A percentile compares a stretch with the other conserved stretches of the same genome.
These are phyloP conservation scores for Cynocephalus volans DNA, from an alignment of 2,113 vertebrate genomes.

Conservation along the genomic window DNA sequence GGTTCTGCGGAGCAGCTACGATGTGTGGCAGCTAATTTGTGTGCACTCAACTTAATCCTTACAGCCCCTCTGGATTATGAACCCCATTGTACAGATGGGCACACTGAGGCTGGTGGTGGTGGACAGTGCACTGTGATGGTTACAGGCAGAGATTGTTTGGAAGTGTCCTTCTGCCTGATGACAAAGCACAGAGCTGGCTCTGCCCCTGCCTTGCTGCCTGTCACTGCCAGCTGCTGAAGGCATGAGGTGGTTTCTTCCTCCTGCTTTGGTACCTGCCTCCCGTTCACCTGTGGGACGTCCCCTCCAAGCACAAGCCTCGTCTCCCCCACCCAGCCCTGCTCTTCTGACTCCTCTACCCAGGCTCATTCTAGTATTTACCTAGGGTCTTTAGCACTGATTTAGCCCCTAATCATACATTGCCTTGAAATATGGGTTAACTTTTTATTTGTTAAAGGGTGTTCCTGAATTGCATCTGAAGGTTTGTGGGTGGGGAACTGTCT, in stretches of 20 bases:
- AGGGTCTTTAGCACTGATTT: not conserved
- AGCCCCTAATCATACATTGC: accelerated
- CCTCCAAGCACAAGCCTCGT: not conserved
- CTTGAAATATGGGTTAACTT: not conserved
- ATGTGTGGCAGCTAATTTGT: accelerated
- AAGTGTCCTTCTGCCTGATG: not conserved
- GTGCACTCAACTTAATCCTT: too few relatives aligned
- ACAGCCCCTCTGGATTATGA: accelerated
- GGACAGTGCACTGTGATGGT: accelerated
- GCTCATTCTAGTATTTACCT: not conserved
- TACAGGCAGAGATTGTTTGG: not conserved
- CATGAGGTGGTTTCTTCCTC: accelerated
- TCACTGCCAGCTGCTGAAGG: not conserved
- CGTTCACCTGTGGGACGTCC: not conserved
- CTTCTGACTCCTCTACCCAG: not conserved
- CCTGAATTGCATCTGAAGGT: not conserved
- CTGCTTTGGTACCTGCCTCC: not conserved
- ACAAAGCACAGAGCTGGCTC: too few relatives aligned
- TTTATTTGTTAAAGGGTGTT: accelerated
- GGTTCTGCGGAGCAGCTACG: not conserved
- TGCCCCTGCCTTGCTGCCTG: accelerated
- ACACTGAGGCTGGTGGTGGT: not conserved
- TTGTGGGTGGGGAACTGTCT: not conserved
- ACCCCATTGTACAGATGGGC: accelerated
- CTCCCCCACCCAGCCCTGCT: not conserved